Evolutionary conservation across 2,113 vertebrate species (phyloP), one percentile per base, ranked within the genome.

Genomic region (Oxygymnocypris stewartii): DNA sequence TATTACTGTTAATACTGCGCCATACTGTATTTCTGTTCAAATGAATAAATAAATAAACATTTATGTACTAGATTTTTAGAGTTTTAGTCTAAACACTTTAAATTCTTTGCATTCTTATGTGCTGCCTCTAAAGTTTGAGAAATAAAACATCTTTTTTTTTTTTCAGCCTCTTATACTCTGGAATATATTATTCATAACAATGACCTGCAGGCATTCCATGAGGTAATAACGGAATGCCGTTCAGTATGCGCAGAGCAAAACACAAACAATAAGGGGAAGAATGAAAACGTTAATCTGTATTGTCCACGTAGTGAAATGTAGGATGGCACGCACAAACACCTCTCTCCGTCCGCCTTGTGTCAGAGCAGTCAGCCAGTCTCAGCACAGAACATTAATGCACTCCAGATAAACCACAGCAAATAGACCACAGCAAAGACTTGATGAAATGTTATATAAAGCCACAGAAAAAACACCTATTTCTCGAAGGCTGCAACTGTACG

Each of bases 371-470:
- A 16, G 79, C 84, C 54, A 31, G 71, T 88, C 86, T 76, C 67
- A 76, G 78, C 44, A 9, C 65, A 61, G 49, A 23, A 37, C 28
- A 35, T 40, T 87, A 86, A 90, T 87, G 90, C 84, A 74, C 80
- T 90, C 71, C 89, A 88, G 77, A 88, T 85, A 88, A 91, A 83
- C 90, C 91, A 86, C 90, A 91, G 87, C 90, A 91, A 91, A 91
- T 88, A 91, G 92, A 93, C 91, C 91, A 92, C 89, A 92, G 91
- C 84, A 92, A 92, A 92, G 87, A 90, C 91, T 89, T 88, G 88
- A 91, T 40, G 12, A 93, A 91, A 93, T 91, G 88, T 92, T 91
- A 89, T 78, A 90, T 89, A 90, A 86, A 88, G 85, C 82, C 84
- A 82, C 81, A 92, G 84, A 88, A 85, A 79, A 89, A 87, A 88